A percentile compares a stretch with the other conserved stretches of the same genome.
Conservation (phyloP, 2,888 invertebrate genomes). For the Elaeidobius kamerunicus region DNA sequence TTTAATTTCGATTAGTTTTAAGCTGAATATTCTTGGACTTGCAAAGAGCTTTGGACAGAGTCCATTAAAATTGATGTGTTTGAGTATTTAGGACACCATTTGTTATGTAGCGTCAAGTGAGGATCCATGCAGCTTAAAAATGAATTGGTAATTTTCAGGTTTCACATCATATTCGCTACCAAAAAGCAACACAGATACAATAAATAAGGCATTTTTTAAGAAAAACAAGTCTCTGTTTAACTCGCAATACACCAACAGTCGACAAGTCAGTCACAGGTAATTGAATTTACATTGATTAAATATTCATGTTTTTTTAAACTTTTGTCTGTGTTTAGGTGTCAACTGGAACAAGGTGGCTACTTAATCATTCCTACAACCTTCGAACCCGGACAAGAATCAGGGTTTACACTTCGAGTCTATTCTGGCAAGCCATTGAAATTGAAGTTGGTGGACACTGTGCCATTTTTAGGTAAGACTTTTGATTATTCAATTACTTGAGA, state of each 20-base stretch:
- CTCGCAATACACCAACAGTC: conserved; percentile 88
- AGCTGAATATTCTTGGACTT: too few species aligned
- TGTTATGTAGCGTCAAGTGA: too few species aligned
- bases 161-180: conserved; percentile 80
- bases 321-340: conserved; percentile 48
- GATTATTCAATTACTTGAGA: too few species aligned
- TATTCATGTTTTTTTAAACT: conserved; percentile 35
- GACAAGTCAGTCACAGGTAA: conserved; percentile 63
- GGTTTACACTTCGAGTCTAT: conserved; percentile 80
- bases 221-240: conserved; percentile 83
- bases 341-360: conserved; percentile 54
- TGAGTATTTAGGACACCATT: too few species aligned
- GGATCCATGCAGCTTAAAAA: too few species aligned
- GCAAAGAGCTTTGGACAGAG: too few species aligned
- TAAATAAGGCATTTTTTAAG: conserved; percentile 77
- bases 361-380: conserved; percentile 87
- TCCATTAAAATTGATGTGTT: too few species aligned
- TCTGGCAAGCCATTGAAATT: conserved; percentile 75
- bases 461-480: conserved; percentile 57
- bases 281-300: conserved; percentile 3
- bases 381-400: conserved; percentile 86
- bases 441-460: conserved; percentile 66
- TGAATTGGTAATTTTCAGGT: conserved; percentile 50
- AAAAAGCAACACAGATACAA: conserved; percentile 69
- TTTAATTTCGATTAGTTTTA: too few species aligned